These are phyloP conservation scores for Pocillopora verrucosa DNA, from an alignment of 64 coral and sea anemone species.

Conservation along the genomic window DNA sequence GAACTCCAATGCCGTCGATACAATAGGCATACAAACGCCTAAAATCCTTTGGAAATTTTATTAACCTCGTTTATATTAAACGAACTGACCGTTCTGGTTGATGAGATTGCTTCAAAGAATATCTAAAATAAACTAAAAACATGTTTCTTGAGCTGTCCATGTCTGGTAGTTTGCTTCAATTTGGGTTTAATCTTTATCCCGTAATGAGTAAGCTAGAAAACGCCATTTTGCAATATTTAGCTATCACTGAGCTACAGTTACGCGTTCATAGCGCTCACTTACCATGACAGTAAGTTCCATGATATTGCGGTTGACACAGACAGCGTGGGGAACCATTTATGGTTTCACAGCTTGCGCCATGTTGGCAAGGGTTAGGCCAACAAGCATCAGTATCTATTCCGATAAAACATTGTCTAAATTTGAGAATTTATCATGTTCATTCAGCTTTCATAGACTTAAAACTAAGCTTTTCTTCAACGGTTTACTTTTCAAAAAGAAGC, in stretches of 20 bases:
- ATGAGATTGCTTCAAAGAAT: too few relatives aligned
- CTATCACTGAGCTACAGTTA: background rate
- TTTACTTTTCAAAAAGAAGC: too few relatives aligned
- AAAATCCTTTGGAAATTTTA: too few relatives aligned
- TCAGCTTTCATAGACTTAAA: background rate
- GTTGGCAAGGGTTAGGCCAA: conserved; percentile 38
- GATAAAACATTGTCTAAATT: background rate
- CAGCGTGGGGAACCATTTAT: conserved; percentile 22
- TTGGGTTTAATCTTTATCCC: too few relatives aligned
- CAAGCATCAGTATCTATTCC: background rate
- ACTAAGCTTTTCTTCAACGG: background rate
- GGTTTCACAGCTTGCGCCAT: conserved; percentile 40
- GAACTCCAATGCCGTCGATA: too few relatives aligned
- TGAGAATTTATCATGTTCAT: background rate
- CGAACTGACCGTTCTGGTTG: too few relatives aligned
- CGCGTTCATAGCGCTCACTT: background rate
- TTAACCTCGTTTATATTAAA: too few relatives aligned
- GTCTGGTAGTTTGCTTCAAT: too few relatives aligned
- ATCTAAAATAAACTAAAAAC: too few relatives aligned
- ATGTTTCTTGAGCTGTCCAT: too few relatives aligned
- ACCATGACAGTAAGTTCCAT: conserved; percentile 51
- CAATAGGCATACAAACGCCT: too few relatives aligned
- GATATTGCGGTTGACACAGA: conserved; percentile 18
- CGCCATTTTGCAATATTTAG: background rate
- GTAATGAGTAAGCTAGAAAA: background rate